Conservation (phyloP, 2,797 vertebrate species). For the Phataginus tricuspis region DNA sequence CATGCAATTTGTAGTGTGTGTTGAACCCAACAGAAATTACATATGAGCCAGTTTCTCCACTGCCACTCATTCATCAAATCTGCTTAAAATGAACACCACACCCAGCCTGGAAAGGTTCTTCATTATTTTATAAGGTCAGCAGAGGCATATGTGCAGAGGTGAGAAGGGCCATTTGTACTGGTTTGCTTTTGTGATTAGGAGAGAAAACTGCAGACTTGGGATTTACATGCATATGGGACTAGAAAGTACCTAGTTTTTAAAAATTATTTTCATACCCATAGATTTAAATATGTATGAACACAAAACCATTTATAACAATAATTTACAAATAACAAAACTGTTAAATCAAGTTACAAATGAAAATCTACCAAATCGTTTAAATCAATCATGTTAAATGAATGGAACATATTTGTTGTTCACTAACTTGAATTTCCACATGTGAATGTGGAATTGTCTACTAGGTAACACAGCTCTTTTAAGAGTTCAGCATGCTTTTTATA, state of each 20-base stretch:
- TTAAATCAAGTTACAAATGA: not conserved
- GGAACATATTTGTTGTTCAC: not conserved
- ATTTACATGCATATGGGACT: not conserved
- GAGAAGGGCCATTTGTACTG: not conserved
- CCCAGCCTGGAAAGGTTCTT: not conserved
- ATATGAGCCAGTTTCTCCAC: not conserved
- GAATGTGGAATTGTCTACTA: not conserved
- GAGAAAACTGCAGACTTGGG: not conserved
- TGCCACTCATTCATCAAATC: not conserved
- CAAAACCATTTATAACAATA: not conserved
- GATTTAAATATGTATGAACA: not conserved
- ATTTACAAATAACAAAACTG: not conserved
- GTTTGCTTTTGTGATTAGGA: not conserved
- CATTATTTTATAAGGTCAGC: not conserved
- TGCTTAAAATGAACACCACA: not conserved
- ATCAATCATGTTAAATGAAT: not conserved
- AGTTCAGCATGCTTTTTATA: not conserved
- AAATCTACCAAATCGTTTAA: slow-evolving; percentile 6
- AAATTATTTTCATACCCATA: not conserved
- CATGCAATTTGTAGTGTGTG: not conserved
- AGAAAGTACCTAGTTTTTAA: not conserved
- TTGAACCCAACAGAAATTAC: not conserved
- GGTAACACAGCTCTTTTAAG: not conserved
- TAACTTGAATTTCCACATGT: not conserved
- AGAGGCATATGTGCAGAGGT: not conserved